Evolutionary conservation across 2,797 vertebrate species (phyloP).

Genomic region (Danio jaintianensis): DNA sequence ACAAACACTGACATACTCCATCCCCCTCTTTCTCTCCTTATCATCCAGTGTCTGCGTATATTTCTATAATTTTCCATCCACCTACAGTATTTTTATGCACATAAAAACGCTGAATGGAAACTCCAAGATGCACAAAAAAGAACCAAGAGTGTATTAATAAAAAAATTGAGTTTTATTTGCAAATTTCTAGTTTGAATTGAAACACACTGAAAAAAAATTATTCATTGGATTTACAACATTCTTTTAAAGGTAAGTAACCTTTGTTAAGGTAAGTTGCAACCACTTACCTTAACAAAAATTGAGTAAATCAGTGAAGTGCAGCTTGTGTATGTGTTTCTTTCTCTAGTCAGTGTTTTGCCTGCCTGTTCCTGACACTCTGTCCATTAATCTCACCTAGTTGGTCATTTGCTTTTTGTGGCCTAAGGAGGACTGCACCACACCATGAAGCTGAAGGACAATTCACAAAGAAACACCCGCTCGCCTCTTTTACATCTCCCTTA

Average conservation of each 20-base stretch:
- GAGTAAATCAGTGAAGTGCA: too few relatives aligned
- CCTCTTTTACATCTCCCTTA: conserved; percentile 6
- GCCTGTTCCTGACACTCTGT: conserved; percentile 22
- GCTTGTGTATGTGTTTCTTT: conserved; percentile 6
- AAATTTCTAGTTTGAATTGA: too few relatives aligned
- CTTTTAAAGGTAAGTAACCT: too few relatives aligned
- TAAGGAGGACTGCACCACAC: conserved; percentile 52
- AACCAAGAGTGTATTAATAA: too few relatives aligned
- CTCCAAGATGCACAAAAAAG: too few relatives aligned
- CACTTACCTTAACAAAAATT: too few relatives aligned
- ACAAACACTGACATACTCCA: conserved; percentile 7
- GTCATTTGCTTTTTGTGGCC: conserved; percentile 63
- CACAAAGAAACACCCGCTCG: conserved; percentile 21
- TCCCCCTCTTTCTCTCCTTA: conserved; percentile 11
- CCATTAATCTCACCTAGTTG: conserved; percentile 70
- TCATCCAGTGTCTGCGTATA: conserved; percentile 11
- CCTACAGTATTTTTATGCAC: too few relatives aligned
- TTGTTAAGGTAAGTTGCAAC: too few relatives aligned
- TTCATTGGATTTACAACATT: too few relatives aligned
- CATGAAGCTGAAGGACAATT: conserved; percentile 9
- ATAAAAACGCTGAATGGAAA: too few relatives aligned
- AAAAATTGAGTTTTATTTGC: too few relatives aligned
- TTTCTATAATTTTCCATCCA: not conserved
- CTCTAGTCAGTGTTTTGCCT: not conserved
- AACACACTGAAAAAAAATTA: too few relatives aligned